Base-by-base conservation (phyloP, 2,888 invertebrate species). In the Aproaerema taeniolella region DNA sequence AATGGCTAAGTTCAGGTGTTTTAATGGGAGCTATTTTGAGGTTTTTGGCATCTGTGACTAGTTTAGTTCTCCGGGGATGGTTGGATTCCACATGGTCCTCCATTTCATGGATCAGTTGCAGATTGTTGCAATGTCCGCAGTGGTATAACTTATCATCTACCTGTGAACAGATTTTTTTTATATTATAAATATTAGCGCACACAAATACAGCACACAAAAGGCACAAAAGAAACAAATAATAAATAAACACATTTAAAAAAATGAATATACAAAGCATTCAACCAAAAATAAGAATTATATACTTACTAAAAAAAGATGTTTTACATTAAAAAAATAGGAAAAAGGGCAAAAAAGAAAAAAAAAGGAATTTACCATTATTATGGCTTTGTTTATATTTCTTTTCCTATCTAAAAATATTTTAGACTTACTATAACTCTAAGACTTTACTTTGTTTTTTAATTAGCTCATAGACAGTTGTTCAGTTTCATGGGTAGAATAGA, bases 51-150 rank as follows among this genome's bases (percentile, higher is more conserved):
- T 35, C 35, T 9, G 11, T 16, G 15, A 25, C 6, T 14, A 31
- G 17, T 17, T 36, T 28, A 4, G 30, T 43, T 14, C 30, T 38
- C 5, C 38, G 47, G 0, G 44, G 43, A 17, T 60, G 55, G 0
- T 30, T 33, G 0, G 31, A 12, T 2, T 47, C 39, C 2, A 67
- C 41, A 20, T 66, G 66, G 0, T 53, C 38, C 1, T 50, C 37
- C 15, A 64, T 52, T 2, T 50, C 46, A 9, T 38, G 15, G 1
- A 39, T 31, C 1, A 56, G 13, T 28, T 53, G 47, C 0, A 65
- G 42, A 7, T 60, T 61, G 36, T 72, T 70, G 50, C 72, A 72
- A 15, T 60, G 57, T 0, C 59, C 66, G 14, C 71, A 72, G 28
- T 70, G 72, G 12, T 52, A 61, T 0, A 56, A 46, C 28, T 47